Conservation (phyloP, 64 coral and sea anemone genomes). For the Actinia equina region DNA sequence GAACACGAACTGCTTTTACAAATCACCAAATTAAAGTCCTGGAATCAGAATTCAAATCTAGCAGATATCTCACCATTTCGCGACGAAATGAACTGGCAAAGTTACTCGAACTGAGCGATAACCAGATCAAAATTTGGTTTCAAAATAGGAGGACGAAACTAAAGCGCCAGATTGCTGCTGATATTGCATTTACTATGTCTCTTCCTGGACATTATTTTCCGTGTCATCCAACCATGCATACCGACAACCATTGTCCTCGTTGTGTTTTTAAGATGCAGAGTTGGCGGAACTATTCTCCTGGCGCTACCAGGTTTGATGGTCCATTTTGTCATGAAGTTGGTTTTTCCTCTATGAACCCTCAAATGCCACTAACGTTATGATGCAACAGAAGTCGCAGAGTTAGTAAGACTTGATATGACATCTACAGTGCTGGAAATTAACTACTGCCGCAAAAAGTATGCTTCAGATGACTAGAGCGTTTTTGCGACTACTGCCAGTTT, state of each 20-base stretch:
- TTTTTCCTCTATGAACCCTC: neutral
- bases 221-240: slow-evolving; percentile 31
- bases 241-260: neutral
- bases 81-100: slow-evolving; percentile 84
- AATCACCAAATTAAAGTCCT: slow-evolving; percentile 84
- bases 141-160: slow-evolving; percentile 98
- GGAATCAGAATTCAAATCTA: slow-evolving; percentile 78
- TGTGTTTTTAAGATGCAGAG: neutral
- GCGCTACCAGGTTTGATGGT: neutral
- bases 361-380: neutral
- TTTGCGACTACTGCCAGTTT: neutral
- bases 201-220: slow-evolving; percentile 64
- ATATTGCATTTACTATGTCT: slow-evolving; percentile 64
- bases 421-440: no score
- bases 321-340: neutral
- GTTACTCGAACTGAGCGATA: slow-evolving; percentile 73
- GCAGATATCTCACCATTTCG: slow-evolving; percentile 74
- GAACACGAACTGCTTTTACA: slow-evolving; percentile 86
- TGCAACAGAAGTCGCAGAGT: neutral
- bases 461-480: no score
- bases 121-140: slow-evolving; percentile 99
- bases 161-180: slow-evolving; percentile 84
- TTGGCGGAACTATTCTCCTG: neutral
- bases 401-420: neutral
- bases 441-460: neutral